These are phyloP conservation scores for Prionchulus punctatus DNA, from an alignment of 2,888 invertebrate genomes.

Conservation along the genomic window DNA sequence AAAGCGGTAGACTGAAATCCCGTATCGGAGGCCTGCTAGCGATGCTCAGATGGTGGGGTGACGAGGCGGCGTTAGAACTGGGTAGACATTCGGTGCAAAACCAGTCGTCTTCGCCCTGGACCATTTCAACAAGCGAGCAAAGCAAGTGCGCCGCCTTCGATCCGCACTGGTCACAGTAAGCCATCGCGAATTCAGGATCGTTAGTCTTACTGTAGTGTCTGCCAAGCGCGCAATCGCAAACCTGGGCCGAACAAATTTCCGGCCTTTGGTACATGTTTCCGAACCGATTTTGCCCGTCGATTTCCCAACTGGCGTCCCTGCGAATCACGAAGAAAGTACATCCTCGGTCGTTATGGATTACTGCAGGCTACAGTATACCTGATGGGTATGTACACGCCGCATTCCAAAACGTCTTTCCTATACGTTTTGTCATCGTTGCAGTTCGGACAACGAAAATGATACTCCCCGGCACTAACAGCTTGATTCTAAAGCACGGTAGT, in stretches of 20 bases:
- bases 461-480: not conserved
- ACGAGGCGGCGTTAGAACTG: too few species aligned
- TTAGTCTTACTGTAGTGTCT: not conserved
- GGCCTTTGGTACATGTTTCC: not conserved
- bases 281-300: not conserved
- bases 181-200: not conserved
- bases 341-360: too few species aligned
- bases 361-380: too few species aligned
- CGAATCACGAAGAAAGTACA: too few species aligned
- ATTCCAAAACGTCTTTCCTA: not conserved
- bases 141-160: not conserved
- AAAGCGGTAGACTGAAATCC: too few species aligned
- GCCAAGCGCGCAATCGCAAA: too few species aligned
- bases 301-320: not conserved
- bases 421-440: not conserved
- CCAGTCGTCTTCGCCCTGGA: too few species aligned
- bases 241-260: not conserved
- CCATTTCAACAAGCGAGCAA: too few species aligned
- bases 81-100: too few species aligned
- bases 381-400: constrained; percentile 1
- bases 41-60: too few species aligned
- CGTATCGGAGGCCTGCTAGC: too few species aligned
- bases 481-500: too few species aligned
- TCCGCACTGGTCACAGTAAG: not conserved
- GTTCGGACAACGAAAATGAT: not conserved